Evolutionary conservation across 2,888 invertebrate genomes (phyloP).

Genomic region (Alentia gelatinosa): DNA sequence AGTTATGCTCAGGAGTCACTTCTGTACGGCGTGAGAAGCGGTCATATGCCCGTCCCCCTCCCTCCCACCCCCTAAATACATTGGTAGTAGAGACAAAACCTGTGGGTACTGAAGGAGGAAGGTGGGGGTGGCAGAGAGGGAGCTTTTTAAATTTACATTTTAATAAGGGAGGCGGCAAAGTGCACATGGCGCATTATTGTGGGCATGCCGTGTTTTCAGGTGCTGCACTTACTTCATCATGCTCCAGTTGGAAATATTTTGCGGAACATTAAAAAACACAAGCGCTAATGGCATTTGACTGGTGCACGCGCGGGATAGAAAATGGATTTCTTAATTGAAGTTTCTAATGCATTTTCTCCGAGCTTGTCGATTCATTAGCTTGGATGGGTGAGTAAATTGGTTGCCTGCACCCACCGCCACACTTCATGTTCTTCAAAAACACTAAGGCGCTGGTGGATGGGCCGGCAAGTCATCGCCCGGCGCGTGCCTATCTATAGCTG

Average conservation of each 20-base stretch:
- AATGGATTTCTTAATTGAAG: slow-evolving; percentile 45
- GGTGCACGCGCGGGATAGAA: slow-evolving; percentile 28
- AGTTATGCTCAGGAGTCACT: not conserved
- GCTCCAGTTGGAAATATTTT: not conserved
- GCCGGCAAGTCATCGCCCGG: not conserved
- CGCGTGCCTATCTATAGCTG: not conserved
- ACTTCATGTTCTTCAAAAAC: not conserved
- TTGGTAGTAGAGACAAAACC: not conserved
- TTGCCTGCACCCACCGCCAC: not conserved
- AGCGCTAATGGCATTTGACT: slow-evolving; percentile 38
- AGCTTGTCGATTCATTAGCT: slow-evolving; percentile 43
- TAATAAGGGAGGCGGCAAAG: slow-evolving; percentile 35
- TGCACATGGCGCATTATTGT: not conserved
- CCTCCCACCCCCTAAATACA: not conserved
- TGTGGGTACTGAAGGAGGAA: not conserved
- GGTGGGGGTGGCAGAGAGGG: too few relatives aligned
- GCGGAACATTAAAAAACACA: not conserved
- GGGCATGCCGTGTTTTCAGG: not conserved
- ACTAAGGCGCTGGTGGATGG: not conserved
- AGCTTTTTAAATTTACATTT: not conserved
- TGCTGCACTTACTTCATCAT: not conserved
- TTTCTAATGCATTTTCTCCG: slow-evolving; percentile 41
- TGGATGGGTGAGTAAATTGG: slow-evolving; percentile 25
- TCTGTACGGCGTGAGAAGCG: not conserved
- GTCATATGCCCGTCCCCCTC: not conserved